These are phyloP conservation scores for Sturnira hondurensis DNA, from an alignment of 2,113 vertebrate species.

Conservation along the genomic window DNA sequence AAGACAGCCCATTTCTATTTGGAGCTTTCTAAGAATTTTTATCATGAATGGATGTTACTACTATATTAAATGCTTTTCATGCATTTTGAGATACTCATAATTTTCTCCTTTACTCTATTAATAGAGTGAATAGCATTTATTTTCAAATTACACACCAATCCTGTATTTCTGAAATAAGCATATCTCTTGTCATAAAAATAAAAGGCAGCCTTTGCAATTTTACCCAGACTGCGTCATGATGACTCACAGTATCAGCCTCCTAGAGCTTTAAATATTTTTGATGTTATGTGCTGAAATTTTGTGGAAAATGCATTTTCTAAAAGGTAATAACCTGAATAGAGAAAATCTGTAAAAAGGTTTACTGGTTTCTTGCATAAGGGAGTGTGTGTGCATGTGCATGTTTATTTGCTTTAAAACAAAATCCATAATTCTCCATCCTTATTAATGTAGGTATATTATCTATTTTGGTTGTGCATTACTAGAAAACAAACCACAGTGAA, in stretches of 20 bases:
- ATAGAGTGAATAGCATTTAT: slow-evolving; percentile 17
- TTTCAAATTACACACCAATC: slow-evolving; percentile 33
- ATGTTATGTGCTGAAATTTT: slow-evolving; percentile 44
- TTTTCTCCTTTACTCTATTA: slow-evolving; percentile 38
- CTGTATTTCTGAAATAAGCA: slow-evolving; percentile 48
- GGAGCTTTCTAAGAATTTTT: slow-evolving; percentile 49
- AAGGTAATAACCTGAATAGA: slow-evolving; percentile 33
- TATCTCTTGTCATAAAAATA: slow-evolving; percentile 49
- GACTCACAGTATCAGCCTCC: slow-evolving; percentile 52
- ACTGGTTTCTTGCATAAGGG: background rate
- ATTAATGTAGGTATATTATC: background rate
- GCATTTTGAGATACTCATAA: slow-evolving; percentile 15
- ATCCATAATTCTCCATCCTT: background rate
- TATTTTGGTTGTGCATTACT: background rate
- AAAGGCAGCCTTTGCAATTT: slow-evolving; percentile 49
- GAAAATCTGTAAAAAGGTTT: slow-evolving; percentile 38
- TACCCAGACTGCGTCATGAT: slow-evolving; percentile 45
- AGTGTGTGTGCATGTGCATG: background rate
- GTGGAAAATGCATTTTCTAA: slow-evolving; percentile 36
- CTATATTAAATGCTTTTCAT: background rate
- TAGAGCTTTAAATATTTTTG: slow-evolving; percentile 58
- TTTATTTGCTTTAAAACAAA: slow-evolving; percentile 13
- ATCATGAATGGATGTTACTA: background rate
- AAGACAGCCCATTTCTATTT: background rate
- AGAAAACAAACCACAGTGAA: background rate